Evolutionary conservation across 2,113 vertebrate genomes (phyloP), one percentile per base, ranked within the genome.

Genomic region (Macquaria australasica): DNA sequence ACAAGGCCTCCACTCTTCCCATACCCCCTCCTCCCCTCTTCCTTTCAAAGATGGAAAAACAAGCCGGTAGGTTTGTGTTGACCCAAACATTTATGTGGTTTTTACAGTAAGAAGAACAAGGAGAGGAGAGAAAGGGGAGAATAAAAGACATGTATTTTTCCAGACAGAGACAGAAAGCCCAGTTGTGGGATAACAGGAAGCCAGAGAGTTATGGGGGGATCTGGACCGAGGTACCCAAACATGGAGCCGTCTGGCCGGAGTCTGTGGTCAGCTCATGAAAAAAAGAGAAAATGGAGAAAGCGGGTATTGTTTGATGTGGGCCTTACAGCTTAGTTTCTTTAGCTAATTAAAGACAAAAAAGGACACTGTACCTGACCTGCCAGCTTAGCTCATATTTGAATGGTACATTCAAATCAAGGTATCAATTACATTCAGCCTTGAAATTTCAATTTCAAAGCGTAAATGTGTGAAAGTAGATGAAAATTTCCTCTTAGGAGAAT

Each of bases 251-350:
- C 95, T 93, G 93, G 81, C 77, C 55, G 91, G 95, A 96, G 95
- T 95, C 96, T 96, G 95, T 96, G 95, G 95, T 96, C 90, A 93
- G 77, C 70, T 83, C 67, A 23, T 85, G 86, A 93, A 93, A 89
- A 89, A 63, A 79, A 60, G 25, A 73, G 69, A 73, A 79, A 81
- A 78, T 56, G 69, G 48, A 78, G 79, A n/a, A 67, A 53, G 74
- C 66, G 56, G 74, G 63, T 72, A 74, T 88, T 82, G 81, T 87
- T 78, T 77, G 55, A 89, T 86, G 86, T 92, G 80, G 87, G 45
- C 69, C 73, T 73, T n/a, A 28, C 14, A 53, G 73, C 55, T 48
- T 41, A 1, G 64, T 73, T 88, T 82, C 53, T 79, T 45, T 15
- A 28, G 48, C 69, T 79, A 50, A 63, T 73, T 74, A 75, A 85